These are phyloP conservation scores for Tauraco erythrolophus DNA, from an alignment of 2,113 vertebrate species.

Conservation along the genomic window DNA sequence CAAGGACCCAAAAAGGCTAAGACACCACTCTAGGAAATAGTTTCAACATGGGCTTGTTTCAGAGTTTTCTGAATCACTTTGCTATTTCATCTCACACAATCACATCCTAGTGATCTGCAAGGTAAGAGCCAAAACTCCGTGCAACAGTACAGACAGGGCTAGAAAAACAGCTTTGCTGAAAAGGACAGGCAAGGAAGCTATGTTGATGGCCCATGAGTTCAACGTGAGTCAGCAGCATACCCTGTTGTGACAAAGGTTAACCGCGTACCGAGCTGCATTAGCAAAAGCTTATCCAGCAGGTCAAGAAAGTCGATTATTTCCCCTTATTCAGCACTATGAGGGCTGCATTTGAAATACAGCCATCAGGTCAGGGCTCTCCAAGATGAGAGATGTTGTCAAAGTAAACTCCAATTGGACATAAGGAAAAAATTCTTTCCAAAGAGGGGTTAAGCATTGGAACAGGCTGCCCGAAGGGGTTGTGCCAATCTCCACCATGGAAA, in stretches of 20 bases:
- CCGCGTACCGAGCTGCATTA: neutral
- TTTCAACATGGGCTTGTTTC: neutral
- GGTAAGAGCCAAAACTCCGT: neutral
- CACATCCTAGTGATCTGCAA: neutral
- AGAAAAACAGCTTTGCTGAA: neutral
- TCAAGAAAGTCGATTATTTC: neutral
- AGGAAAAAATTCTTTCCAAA: neutral
- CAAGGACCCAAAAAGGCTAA: neutral
- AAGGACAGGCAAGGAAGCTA: neutral
- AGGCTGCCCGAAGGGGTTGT: neutral
- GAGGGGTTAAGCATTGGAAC: neutral
- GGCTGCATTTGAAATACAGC: neutral
- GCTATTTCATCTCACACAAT: neutral
- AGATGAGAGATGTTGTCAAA: neutral
- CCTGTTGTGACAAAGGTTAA: constrained; percentile 12
- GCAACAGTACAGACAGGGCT: neutral
- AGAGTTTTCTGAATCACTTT: neutral
- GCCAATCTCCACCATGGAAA: neutral
- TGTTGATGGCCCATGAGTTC: neutral
- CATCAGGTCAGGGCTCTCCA: neutral
- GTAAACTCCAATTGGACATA: neutral
- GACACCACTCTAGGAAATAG: neutral
- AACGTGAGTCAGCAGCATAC: neutral
- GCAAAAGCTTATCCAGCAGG: constrained; percentile 23
- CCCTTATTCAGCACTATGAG: constrained; percentile 22